Base-by-base conservation (phyloP, 2,797 vertebrate genomes). In the Carapus acus region DNA sequence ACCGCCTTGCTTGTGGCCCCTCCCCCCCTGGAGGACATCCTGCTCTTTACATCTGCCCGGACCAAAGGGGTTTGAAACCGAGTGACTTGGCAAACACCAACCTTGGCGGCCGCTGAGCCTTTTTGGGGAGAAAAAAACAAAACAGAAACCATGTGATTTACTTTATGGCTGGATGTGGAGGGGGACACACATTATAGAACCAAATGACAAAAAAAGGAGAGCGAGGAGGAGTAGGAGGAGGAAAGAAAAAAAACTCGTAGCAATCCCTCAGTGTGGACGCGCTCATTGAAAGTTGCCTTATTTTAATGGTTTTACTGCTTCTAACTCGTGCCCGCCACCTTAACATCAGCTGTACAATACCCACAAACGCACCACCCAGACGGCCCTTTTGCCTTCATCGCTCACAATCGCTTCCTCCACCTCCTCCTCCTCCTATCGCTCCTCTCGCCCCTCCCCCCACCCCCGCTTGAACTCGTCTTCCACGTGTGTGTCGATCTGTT, bases 281-380 rank as follows among this genome's bases (percentile, higher is more conserved):
- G 64, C 76, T 77, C 49, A 52, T 79, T 86, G 77, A 85, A 82
- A 83, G 84, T 87, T 88, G 88, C 88, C 88, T 89, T 89, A 88
- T 87, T 86, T 85, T 71, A 80, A 82, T 80, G 77, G 65, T 80
- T 83, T 82, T 78, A 76, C 74, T 69, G 77, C 83, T 85, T 84
- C 75, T 63, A 65, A 76, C 61, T 74, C 67, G 74, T 67, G 78
- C 77, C 74, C 59, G 55, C 74, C 75, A 71, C 76, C 80, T 69
- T 78, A 69, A 71, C 56, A 70, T 79, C 39, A 51, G 80, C 72
- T 83, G 81, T 82, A 80, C 76, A 80, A 78, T 77, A 77, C 78
- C 68, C 9, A 5, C 24, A 4, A 27, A 9, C 24, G 24, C 24
- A 9, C 24, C 24, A 9, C 9, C 5, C 9, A 9, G 66, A 55